These are phyloP conservation scores for Sapayoa aenigma DNA, from an alignment of 2,113 vertebrate genomes.

Conservation along the genomic window DNA sequence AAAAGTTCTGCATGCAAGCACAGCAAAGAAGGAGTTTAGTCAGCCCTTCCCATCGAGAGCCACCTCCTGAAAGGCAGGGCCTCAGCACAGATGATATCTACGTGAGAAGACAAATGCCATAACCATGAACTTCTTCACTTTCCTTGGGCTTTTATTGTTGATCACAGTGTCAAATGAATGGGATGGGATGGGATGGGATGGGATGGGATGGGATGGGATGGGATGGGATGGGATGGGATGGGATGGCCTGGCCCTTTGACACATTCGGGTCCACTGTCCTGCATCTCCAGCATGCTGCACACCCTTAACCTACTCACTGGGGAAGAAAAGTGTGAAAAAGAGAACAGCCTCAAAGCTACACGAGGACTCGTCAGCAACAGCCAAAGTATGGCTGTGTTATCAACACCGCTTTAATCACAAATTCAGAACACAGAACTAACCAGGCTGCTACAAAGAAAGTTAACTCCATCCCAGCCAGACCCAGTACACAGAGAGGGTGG, in stretches of 20 bases:
- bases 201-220: too few relatives aligned
- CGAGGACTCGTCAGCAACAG: background rate
- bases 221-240: background rate
- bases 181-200: too few relatives aligned
- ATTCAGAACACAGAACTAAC: background rate
- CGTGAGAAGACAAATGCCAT: background rate
- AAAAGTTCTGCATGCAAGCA: background rate
- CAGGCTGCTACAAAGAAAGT: background rate
- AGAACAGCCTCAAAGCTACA: background rate
- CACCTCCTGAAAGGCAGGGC: background rate
- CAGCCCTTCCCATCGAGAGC: background rate
- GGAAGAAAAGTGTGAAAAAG: background rate
- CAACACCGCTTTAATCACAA: background rate
- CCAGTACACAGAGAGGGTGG: background rate
- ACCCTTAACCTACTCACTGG: background rate
- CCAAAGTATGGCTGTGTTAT: background rate
- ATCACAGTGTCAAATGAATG: background rate
- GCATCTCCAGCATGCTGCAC: background rate
- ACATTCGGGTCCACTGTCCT: background rate
- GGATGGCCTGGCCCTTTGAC: background rate
- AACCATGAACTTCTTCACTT: fast-evolving
- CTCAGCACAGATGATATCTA: background rate
- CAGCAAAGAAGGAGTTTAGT: background rate
- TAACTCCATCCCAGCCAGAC: background rate
- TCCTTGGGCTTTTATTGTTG: background rate